Conservation (phyloP, 2,888 invertebrate genomes). For the Hydraecia micacea region DNA sequence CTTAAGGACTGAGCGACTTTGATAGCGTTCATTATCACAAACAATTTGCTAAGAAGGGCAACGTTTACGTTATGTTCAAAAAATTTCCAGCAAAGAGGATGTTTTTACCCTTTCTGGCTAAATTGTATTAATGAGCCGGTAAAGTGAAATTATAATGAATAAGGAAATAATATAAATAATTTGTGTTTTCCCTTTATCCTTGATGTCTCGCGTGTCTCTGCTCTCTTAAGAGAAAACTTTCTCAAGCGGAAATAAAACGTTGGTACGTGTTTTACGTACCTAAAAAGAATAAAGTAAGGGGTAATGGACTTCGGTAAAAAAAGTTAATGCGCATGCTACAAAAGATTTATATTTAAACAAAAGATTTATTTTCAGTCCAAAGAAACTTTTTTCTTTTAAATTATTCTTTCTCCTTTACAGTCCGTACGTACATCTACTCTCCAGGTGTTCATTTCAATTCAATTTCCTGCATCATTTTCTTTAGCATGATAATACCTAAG, state of each 20-base stretch:
- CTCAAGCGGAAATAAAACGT: background rate
- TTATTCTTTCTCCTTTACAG: too few species aligned
- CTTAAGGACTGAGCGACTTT: constrained; percentile 10
- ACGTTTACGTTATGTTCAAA: background rate
- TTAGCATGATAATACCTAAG: too few species aligned
- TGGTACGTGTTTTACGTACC: background rate
- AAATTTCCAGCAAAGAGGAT: background rate
- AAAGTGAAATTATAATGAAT: constrained; percentile 4
- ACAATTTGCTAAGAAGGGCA: background rate
- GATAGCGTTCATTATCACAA: constrained; percentile 13
- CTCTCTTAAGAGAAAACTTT: too few species aligned
- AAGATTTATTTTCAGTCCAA: too few species aligned
- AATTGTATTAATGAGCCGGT: background rate
- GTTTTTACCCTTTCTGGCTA: background rate
- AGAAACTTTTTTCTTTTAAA: too few species aligned
- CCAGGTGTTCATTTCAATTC: too few species aligned
- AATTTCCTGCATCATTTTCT: too few species aligned
- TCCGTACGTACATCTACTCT: too few species aligned
- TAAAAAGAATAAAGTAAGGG: background rate
- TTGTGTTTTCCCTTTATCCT: too few species aligned
- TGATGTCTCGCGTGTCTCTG: too few species aligned
- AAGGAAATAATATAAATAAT: background rate
- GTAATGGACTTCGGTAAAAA: too few species aligned
- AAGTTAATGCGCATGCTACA: background rate
- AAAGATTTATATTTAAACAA: too few species aligned